These are phyloP conservation scores for Labeo calbasu DNA, from an alignment of 2,797 vertebrate genomes.

Conservation along the genomic window DNA sequence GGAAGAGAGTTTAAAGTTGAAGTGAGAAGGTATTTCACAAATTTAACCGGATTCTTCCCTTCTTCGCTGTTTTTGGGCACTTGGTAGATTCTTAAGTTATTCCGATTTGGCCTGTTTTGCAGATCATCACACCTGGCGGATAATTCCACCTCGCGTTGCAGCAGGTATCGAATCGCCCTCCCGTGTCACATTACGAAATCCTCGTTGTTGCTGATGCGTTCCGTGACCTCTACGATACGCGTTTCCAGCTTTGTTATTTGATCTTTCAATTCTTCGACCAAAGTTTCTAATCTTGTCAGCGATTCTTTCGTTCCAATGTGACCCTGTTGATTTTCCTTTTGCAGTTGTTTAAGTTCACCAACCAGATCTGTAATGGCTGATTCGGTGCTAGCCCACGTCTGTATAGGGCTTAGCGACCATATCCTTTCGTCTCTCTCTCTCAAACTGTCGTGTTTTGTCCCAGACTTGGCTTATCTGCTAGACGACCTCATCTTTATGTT, in stretches of 20 bases:
- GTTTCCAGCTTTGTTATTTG: neutral
- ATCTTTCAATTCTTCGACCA: neutral
- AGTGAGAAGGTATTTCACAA: neutral
- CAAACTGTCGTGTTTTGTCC: neutral
- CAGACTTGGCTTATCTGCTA: neutral
- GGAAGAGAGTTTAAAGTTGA: neutral
- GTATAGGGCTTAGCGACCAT: no score
- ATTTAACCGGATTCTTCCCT: neutral
- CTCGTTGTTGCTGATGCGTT: neutral
- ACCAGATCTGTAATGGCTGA: no score
- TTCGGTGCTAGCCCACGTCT: no score
- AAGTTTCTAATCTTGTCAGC: constrained; percentile 3
- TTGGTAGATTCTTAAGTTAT: neutral
- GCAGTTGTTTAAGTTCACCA: no score
- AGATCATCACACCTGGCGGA: neutral
- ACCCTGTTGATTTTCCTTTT: neutral
- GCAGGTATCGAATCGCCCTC: neutral
- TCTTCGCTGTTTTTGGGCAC: neutral
- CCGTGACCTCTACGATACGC: neutral
- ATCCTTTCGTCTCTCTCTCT: neutral
- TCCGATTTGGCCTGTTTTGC: constrained; percentile 1
- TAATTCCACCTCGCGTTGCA: neutral
- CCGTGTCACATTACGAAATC: neutral
- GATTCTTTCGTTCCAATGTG: neutral
- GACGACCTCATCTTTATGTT: neutral